Base-by-base conservation (phyloP, 2,797 vertebrate genomes). In the Anomalospiza imberbis region DNA sequence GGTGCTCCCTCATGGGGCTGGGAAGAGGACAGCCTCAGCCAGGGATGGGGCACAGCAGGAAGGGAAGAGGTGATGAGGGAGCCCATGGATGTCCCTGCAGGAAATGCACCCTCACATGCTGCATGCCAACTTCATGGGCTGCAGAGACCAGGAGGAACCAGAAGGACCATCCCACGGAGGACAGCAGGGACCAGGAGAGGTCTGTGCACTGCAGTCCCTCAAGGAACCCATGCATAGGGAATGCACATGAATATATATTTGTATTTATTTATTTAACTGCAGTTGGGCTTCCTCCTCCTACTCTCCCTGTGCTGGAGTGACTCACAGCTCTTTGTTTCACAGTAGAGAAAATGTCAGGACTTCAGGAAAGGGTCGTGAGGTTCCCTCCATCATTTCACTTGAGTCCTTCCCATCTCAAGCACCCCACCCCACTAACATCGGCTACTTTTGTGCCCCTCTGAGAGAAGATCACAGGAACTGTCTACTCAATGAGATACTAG, bases 351-450 rank as follows among this genome's bases (percentile, higher is more conserved):
- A 83, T 0, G 1, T 57, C 81, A 91, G 57, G 87, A 42, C 66
- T 77, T 48, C 45, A 67, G 72, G 58, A 63, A 81, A 74, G 78
- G 47, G 72, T 47, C 1, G 10, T 81, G 72, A 44, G 54, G 72
- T 34, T 89, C 57, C 68, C 54, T 77, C 70, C 78, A 50, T 87
- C 75, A 79, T 68, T 78, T 68, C 77, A 45, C 65, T 54, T 13
- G 11, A 58, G 80, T 28, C 6, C 62, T 60, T 61, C 65, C 60
- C 17, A 36, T 20, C 79, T 34, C 44, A 17, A 62, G 73, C 13
- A 0, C 45, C 63, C 51, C 40, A 16, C 32, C 9, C 61, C 0
- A 0, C 22, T 40, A 17, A 26, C 65, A 28, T 13, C 0, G 0
- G 45, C 71, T 54, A 32, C 67, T 51, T 50, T 78, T 53, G 50